A percentile compares a stretch with the other conserved stretches of the same genome.
Conservation (phyloP, 2,797 vertebrate species). For the Todus mexicanus region DNA sequence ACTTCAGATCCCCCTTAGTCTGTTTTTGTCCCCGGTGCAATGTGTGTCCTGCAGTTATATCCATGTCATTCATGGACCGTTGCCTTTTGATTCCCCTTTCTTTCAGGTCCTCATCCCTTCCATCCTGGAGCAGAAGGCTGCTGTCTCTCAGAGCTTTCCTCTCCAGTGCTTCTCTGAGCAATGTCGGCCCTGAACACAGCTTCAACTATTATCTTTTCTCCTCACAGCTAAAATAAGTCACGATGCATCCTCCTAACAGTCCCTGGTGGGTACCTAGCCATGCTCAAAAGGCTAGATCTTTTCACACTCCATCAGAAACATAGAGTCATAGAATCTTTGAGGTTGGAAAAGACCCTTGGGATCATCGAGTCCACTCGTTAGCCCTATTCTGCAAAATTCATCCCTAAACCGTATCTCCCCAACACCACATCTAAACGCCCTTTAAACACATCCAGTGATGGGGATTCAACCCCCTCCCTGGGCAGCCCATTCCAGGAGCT, state of each 20-base stretch:
- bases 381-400: too few relatives aligned
- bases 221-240: neutral
- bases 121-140: neutral
- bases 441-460: too few relatives aligned
- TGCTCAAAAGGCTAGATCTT: neutral
- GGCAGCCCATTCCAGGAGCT: too few relatives aligned
- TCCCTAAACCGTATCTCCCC: too few relatives aligned
- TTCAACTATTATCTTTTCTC: neutral
- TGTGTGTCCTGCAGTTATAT: neutral
- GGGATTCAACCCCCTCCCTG: too few relatives aligned
- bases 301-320: neutral
- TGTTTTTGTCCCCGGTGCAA: neutral
- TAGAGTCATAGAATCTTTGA: too few relatives aligned
- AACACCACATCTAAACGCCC: too few relatives aligned
- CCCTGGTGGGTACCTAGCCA: neutral
- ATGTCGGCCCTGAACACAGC: neutral
- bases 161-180: rapidly evolving
- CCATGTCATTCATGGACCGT: neutral
- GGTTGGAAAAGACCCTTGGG: too few relatives aligned
- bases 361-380: too few relatives aligned
- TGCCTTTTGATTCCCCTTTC: neutral
- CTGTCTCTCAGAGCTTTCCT: neutral
- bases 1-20: neutral
- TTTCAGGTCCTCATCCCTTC: neutral
- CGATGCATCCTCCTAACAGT: neutral